These are phyloP conservation scores for Atherinosoma microstoma DNA, from an alignment of 2,797 vertebrate genomes.

Conservation along the genomic window DNA sequence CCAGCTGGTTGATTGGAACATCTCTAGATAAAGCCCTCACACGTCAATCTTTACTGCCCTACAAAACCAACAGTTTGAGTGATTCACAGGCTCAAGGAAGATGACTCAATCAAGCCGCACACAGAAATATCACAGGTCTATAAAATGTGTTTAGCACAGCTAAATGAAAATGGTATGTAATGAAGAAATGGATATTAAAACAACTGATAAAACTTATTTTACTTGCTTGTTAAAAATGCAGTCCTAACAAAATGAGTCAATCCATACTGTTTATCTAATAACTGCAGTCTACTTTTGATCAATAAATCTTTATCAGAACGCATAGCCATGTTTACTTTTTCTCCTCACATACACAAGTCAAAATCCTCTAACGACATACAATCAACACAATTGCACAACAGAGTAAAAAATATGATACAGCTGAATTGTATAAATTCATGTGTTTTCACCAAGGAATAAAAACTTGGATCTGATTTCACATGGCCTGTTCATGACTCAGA, in stretches of 20 bases:
- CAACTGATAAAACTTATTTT: too few relatives aligned
- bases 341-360: neutral
- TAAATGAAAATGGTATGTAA: neutral
- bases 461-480: neutral
- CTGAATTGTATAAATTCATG: neutral
- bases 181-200: neutral
- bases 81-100: neutral
- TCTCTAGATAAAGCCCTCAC: neutral
- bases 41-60: conserved; percentile 24
- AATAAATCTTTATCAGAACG: neutral
- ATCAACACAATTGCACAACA: neutral
- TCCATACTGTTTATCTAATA: neutral
- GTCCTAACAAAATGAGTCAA: neutral
- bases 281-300: neutral
- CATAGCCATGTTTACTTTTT: neutral
- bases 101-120: neutral
- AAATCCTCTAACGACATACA: neutral
- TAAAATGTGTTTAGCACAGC: neutral
- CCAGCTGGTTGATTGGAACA: neutral
- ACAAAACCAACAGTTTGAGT: conserved; percentile 23
- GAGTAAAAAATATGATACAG: neutral
- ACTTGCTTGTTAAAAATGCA: too few relatives aligned
- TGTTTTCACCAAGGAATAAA: neutral
- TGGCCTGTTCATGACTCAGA: neutral
- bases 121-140: neutral